Evolutionary conservation across 2,888 invertebrate species (phyloP).

Genomic region (Plagodis dolabraria): DNA sequence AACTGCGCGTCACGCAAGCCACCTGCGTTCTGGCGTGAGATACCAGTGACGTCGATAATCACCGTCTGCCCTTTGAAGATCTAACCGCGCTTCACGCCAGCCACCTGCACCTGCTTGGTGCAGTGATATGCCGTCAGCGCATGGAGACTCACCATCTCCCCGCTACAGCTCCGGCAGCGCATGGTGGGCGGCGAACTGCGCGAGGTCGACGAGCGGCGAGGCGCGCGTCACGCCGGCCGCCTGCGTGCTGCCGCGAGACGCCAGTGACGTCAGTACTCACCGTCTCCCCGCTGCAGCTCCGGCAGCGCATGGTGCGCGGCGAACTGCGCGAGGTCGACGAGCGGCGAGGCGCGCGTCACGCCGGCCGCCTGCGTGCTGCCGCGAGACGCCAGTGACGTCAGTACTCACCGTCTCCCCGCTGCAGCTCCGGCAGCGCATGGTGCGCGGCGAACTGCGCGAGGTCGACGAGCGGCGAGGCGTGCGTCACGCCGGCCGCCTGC

Average conservation of each 20-base stretch:
- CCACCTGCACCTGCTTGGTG: too few relatives aligned
- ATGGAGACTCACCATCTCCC: conserved; percentile 91
- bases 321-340: conserved; percentile 96
- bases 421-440: conserved; percentile 95
- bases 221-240: conserved; percentile 96
- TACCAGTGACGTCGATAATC: conserved; percentile 12
- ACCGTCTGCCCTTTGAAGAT: too few relatives aligned
- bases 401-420: conserved; percentile 86
- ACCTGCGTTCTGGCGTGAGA: conserved; percentile 92
- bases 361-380: conserved; percentile 96
- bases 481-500: conserved; percentile 95
- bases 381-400: conserved; percentile 63
- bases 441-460: conserved; percentile 94
- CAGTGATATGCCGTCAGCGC: conserved; percentile 86
- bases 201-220: conserved; percentile 94
- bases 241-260: conserved; percentile 91
- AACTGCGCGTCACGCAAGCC: conserved; percentile 95
- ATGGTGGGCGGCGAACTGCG: conserved; percentile 94
- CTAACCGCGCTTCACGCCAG: conserved; percentile 97
- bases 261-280: conserved; percentile 61
- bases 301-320: conserved; percentile 93
- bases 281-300: conserved; percentile 90
- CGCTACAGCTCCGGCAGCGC: conserved; percentile 94
- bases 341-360: conserved; percentile 94
- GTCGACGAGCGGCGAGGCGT: conserved; percentile 95